phyloP scores from a whole-genome alignment of 2,888 invertebrate species.

The Lottia scabra region DNA sequence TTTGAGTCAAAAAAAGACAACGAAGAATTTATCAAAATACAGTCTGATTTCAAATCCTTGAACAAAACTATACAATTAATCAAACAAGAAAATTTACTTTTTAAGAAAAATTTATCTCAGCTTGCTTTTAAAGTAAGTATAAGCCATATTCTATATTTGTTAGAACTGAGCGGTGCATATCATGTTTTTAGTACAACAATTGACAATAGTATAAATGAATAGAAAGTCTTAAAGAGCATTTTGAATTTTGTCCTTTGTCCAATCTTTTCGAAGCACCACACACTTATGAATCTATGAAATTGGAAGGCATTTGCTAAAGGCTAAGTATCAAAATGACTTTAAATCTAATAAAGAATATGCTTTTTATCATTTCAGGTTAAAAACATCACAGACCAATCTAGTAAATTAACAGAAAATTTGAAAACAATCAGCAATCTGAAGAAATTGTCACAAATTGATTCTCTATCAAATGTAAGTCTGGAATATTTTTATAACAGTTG shows the following conservation, averaged over 20 bases:
- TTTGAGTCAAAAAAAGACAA: constrained; percentile 21
- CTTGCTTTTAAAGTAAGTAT: neutral
- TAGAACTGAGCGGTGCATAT: too few relatives aligned
- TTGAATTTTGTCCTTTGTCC: too few relatives aligned
- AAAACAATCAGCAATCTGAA: neutral
- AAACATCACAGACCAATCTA: neutral
- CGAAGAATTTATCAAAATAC: constrained; percentile 25
- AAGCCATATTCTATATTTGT: too few relatives aligned
- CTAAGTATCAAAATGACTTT: too few relatives aligned
- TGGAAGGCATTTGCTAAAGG: too few relatives aligned
- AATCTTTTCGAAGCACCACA: too few relatives aligned
- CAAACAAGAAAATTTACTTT: constrained; percentile 17
- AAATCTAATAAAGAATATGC: too few relatives aligned
- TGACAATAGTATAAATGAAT: too few relatives aligned
- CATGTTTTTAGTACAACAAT: too few relatives aligned
- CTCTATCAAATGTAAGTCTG: neutral
- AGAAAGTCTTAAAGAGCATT: too few relatives aligned
- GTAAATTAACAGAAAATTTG: neutral
- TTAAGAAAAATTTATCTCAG: neutral
- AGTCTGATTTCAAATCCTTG: constrained; percentile 25
- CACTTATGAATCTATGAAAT: too few relatives aligned
- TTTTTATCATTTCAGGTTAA: neutral
- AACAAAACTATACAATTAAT: constrained; percentile 32
- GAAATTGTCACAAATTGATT: neutral
- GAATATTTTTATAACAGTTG: too few relatives aligned